Evolutionary conservation across 1,140 invertebrate genomes (phyloP), one percentile per base, ranked within the genome.

Genomic region (Drosophila bipectinata): DNA sequence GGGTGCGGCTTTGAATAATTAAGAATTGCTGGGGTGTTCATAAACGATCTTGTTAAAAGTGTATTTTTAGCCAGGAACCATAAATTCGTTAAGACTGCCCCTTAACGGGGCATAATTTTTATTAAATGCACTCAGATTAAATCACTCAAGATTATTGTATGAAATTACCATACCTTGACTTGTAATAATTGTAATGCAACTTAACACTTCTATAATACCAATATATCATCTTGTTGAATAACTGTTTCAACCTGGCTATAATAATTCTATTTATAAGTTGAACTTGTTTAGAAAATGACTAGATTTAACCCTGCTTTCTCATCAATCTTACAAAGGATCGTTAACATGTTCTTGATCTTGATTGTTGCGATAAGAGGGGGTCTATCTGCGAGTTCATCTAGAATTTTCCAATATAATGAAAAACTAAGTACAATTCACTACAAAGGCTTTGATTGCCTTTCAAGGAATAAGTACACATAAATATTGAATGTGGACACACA

Each of bases 281-380:
- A 34, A 10, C 32, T 34, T 9, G 32, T 34, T 34, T 34, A 4
- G 0, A 34, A 34, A 34, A 34, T 34, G 8, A 34, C 32, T 10
- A 34, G 32, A 5, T 6, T 6, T 28, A 28, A 28, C 26, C 26
- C 26, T 7, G 7, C 7, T 28, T 6, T 6, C 9, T 37, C 34
- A 37, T 37, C 10, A 37, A 37, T 37, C 34, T n/a, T 37, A 10
- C 4, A 62, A 62, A 63, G 57, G 41, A 64, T 64, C 61, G 62
- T 62, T 64, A 37, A 64, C 57, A 57, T 62, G 21, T 18, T 64
- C 41, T 14, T 34, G 30, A 47, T 64, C 62, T 62, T 62, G 57
- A 62, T 28, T 64, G 28, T 21, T 64, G 26, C 1, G 14, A 28
- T 39, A 28, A 9, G n/a, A 14, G 15, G 9, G 24, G 12, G 12